Evolutionary conservation across 1,140 invertebrate genomes (phyloP).

Genomic region (Ceratosolen solmsi): DNA sequence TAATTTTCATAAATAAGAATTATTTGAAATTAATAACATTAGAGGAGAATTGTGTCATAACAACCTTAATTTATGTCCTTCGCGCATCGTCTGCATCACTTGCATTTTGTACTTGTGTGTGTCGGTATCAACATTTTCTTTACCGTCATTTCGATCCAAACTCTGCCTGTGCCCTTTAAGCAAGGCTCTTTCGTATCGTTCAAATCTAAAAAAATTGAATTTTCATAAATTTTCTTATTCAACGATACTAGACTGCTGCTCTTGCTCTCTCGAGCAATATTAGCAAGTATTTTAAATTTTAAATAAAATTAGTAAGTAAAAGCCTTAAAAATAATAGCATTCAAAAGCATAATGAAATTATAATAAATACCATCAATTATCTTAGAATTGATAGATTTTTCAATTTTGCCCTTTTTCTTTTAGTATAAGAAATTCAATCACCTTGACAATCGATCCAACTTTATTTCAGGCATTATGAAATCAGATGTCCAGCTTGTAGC

Average conservation of each 20-base stretch:
- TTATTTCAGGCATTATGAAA: constrained; percentile 71
- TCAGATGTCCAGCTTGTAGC: constrained; percentile 74
- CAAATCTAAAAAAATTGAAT: constrained; percentile 62
- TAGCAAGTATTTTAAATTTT: constrained; percentile 7
- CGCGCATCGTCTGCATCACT: constrained; percentile 71
- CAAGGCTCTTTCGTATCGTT: constrained; percentile 77
- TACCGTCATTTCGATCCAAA: constrained; percentile 66
- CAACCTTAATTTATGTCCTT: constrained; percentile 76
- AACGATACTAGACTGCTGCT: too few relatives aligned
- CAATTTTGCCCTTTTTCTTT: too few relatives aligned
- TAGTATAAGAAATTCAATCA: constrained; percentile 53
- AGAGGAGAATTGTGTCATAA: background rate
- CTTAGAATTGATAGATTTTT: too few relatives aligned
- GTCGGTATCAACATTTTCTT: constrained; percentile 69
- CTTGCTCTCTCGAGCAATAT: too few relatives aligned
- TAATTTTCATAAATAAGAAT: background rate
- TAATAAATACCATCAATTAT: too few relatives aligned
- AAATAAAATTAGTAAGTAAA: constrained; percentile 10
- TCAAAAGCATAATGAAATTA: too few relatives aligned
- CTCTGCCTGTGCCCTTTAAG: constrained; percentile 75
- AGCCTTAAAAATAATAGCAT: too few relatives aligned
- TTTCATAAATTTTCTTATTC: too few relatives aligned
- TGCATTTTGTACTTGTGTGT: constrained; percentile 69
- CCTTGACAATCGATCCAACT: constrained; percentile 69
- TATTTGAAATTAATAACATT: background rate